Base-by-base conservation (phyloP, 2,113 vertebrate species). In the Hucho hucho region DNA sequence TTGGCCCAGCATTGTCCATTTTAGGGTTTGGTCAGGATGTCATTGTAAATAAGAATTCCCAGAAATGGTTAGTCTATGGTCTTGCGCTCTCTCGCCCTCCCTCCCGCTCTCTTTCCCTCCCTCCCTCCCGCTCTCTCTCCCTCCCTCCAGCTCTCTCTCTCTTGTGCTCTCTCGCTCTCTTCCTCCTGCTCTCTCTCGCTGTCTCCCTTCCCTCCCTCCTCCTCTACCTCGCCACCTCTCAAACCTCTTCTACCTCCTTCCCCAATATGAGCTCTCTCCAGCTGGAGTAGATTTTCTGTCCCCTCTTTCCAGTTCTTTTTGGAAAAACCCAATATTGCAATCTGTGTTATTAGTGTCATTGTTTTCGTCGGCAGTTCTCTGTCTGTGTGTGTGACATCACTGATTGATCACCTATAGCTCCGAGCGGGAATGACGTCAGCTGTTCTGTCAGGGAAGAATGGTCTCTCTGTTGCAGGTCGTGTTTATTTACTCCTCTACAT, bases 251-350 rank as follows among this genome's bases (percentile, higher is more conserved):
- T 18, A 49, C 64, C 68, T 20, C 20, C 37, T 46, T 37, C 79
- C 65, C 1, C 6, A 49, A 16, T 56, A 66, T 53, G 20, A 32
- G 73, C 58, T n/a, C 4, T 59, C 25, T 73, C 26, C 89, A 91
- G 86, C 89, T 89, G 87, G 81, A 87, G 59, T 81, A 87, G 47
- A 85, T 89, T 89, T 89, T 73, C 84, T 75, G 63, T 70, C 83
- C 69, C 70, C 69, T 14, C 14, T 49, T 3, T 14, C 14, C 32
- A 32, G 26, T 75, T 56, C 75, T 63, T 76, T 76, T 64, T 70
- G 67, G 14, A 69, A 25, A n/a, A 37, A 20, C 32, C 18, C n/a
- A 66, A 26, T 83, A 91, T 84, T 75, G 26, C 84, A 88, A 87
- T 90, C 86, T 86, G 71, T 46, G 77, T 77, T 75, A 84, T 86